phyloP scores from a whole-genome alignment of 2,797 vertebrate species.

The Hirundo rustica region DNA sequence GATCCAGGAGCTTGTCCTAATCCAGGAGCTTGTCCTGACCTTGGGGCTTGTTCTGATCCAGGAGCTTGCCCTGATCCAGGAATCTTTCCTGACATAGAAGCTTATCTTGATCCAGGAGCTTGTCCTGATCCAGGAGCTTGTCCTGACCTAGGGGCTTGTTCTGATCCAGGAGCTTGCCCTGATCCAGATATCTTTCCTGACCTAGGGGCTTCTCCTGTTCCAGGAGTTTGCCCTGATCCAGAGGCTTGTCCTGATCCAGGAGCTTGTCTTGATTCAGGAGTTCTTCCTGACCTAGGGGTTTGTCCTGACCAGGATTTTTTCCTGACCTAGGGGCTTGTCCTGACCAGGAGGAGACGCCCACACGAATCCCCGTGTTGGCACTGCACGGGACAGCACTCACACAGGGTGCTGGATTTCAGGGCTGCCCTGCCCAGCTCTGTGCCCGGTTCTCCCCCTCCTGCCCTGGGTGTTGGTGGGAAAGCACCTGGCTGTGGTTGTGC shows the following conservation, averaged over 20 bases:
- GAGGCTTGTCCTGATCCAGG: no score
- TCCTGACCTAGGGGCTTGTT: fast-evolving
- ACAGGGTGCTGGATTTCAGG: background rate
- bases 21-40: fast-evolving
- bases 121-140: fast-evolving
- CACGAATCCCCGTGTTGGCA: fast-evolving
- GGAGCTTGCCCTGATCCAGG: fast-evolving
- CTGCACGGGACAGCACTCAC: fast-evolving
- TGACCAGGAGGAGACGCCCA: background rate
- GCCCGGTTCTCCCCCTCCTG: background rate
- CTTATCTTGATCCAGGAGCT: fast-evolving
- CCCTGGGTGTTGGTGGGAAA: background rate
- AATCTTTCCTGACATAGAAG: fast-evolving
- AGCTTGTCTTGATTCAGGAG: fast-evolving
- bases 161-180: fast-evolving
- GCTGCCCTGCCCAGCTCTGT: background rate
- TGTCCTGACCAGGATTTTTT: background rate
- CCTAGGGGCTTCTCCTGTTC: no score
- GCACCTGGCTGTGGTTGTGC: background rate
- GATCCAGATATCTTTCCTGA: fast-evolving
- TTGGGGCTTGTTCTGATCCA: background rate
- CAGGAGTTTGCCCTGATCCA: no score
- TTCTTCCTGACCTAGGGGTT: background rate
- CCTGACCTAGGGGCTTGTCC: background rate
- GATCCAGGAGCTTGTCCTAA: fast-evolving